Evolutionary conservation across 2,888 invertebrate genomes (phyloP), one percentile per base, ranked within the genome.

Genomic region (Diaprepes abbreviatus): DNA sequence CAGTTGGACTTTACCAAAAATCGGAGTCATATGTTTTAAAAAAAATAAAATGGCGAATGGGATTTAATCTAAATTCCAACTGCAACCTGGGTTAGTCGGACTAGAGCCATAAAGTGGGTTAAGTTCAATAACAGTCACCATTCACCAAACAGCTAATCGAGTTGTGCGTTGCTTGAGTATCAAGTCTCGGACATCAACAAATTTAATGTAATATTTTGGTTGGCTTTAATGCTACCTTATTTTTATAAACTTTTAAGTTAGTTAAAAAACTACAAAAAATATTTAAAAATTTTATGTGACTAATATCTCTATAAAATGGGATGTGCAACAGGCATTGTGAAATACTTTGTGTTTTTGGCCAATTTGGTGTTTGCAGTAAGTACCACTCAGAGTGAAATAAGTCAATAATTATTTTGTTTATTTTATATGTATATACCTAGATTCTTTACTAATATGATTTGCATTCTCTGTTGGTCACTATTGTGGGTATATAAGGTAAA

Each of bases 341-440:
- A 83, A 76, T 83, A 83, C 70, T 71, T 83, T 43, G 80, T 84
- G 55, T 84, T 84, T 71, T 62, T 84, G 35, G 81, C 83, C 71
- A 84, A 84, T 74, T 82, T 92, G 77, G 77, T 92, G 71, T 92
- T 92, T 80, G 91, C 91, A 88, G 93, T 93, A 85, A 92, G 92
- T 92, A 58, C 40, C 10, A 40, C 3, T 7, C 6, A 17, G 7
- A 17, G 17, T 24, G 24, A 24, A 5, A 24, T 24, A 24, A 24
- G 3, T 24, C 5, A 24, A 5, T 4, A 4, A 24, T 24, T 24
- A 24, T 24, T 10, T 14, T n/a, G n/a, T 10, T 21, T 12, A 36
- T 38, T 33, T 5, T 52, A 10, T 10, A 24, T 40, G 14, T 7
- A 9, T 16, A n/a, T 19, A 33, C 24, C 33, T 14, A 24, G 24